A percentile compares a stretch with the other conserved stretches of the same genome.
Conservation (phyloP, 2,113 vertebrate species). For the Proteles cristata region DNA sequence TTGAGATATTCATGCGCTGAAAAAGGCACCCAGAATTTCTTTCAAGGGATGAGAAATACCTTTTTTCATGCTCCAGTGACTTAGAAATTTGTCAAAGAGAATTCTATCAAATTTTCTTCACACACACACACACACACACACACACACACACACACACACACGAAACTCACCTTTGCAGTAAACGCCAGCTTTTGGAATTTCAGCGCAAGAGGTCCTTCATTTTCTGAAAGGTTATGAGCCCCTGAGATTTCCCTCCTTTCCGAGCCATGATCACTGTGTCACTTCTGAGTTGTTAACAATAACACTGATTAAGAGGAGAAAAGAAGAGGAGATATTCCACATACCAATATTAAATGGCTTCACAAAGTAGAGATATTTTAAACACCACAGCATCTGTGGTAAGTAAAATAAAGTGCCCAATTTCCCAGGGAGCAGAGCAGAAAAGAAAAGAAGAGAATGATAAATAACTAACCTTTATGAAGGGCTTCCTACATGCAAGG, state of each 20-base stretch:
- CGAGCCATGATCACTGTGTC: slow-evolving; percentile 10
- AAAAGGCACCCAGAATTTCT: slow-evolving; percentile 70
- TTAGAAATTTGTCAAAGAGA: slow-evolving; percentile 70
- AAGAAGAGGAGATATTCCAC: neutral
- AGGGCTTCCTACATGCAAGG: neutral
- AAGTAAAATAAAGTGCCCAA: neutral
- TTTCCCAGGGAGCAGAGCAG: slow-evolving; percentile 26
- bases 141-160: neutral
- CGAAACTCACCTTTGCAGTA: slow-evolving; percentile 37
- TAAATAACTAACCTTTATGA: slow-evolving; percentile 46
- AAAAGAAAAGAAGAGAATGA: slow-evolving; percentile 20
- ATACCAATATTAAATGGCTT: neutral
- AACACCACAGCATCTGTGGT: neutral
- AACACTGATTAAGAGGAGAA: slow-evolving; percentile 38
- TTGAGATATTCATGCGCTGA: slow-evolving; percentile 69
- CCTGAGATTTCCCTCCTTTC: neutral
- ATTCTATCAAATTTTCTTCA: slow-evolving; percentile 71
- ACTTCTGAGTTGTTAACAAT: slow-evolving; percentile 62
- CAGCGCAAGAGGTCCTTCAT: slow-evolving; percentile 38
- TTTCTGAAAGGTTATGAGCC: slow-evolving; percentile 66
- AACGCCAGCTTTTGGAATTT: slow-evolving; percentile 56
- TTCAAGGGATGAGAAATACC: slow-evolving; percentile 58
- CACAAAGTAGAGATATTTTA: slow-evolving; percentile 48
- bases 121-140: neutral
- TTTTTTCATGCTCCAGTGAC: slow-evolving; percentile 67